phyloP scores from a whole-genome alignment of 92 coral and sea anemone species.

The Heteractis magnifica region DNA sequence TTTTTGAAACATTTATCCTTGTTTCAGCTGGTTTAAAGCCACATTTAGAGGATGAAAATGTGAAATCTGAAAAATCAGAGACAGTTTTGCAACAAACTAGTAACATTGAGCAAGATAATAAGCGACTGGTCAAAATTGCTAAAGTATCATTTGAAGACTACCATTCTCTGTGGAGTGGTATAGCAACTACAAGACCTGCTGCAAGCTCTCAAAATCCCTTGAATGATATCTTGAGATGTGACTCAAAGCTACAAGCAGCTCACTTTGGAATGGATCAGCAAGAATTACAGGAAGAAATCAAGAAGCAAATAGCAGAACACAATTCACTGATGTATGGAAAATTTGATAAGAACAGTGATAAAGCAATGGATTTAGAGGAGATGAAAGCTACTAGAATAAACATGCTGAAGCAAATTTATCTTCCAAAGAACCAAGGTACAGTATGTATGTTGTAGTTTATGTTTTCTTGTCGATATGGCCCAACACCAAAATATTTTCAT shows the following conservation, averaged over 20 bases:
- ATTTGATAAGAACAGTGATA: slow-evolving; percentile 42
- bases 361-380: slow-evolving; percentile 52
- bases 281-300: slow-evolving; percentile 86
- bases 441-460: neutral
- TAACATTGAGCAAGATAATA: slow-evolving; percentile 34
- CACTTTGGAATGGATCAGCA: slow-evolving; percentile 89
- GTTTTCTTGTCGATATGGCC: neutral
- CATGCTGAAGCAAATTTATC: slow-evolving; percentile 76
- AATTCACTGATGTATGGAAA: slow-evolving; percentile 91
- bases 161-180: slow-evolving; percentile 92
- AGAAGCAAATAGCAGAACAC: slow-evolving; percentile 83
- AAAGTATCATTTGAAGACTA: slow-evolving; percentile 92
- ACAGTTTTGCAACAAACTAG: slow-evolving; percentile 7
- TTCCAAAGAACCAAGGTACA: slow-evolving; percentile 76
- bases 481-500: neutral
- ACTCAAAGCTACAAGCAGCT: slow-evolving; percentile 84
- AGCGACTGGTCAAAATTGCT: slow-evolving; percentile 34
- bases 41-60: slow-evolving; percentile 58
- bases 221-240: slow-evolving; percentile 66
- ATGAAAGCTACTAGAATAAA: slow-evolving; percentile 71
- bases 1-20: neutral
- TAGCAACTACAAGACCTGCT: slow-evolving; percentile 92
- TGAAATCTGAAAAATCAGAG: slow-evolving; percentile 26
- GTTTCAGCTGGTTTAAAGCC: slow-evolving; percentile 78
- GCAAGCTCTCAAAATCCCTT: slow-evolving; percentile 61